These are phyloP conservation scores for Saxidomus purpurata DNA, from an alignment of 1,140 invertebrate species.

Conservation along the genomic window DNA sequence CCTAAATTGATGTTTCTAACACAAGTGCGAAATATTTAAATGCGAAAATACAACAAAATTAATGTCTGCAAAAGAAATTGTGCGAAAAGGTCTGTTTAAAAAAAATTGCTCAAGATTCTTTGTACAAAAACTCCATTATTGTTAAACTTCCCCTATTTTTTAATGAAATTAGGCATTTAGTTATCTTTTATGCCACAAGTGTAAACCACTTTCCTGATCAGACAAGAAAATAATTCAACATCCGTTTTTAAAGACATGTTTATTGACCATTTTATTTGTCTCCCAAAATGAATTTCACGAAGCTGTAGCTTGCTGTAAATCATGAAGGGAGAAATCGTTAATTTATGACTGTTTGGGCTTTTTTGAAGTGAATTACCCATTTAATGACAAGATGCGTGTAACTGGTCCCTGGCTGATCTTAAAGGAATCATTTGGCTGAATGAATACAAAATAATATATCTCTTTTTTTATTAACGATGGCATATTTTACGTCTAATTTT, in stretches of 20 bases:
- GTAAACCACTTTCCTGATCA: background rate
- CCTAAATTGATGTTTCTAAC: too few species aligned
- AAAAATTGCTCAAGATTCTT: too few species aligned
- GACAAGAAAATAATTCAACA: background rate
- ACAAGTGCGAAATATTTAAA: too few species aligned
- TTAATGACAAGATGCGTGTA: constrained; percentile 12
- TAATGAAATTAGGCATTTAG: too few species aligned
- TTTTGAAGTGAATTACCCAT: constrained; percentile 15
- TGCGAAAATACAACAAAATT: too few species aligned
- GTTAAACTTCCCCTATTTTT: too few species aligned
- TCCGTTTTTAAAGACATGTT: constrained; percentile 3
- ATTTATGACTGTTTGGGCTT: background rate
- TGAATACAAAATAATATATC: background rate
- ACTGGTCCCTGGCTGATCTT: constrained; percentile 21
- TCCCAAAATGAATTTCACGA: constrained; percentile 29
- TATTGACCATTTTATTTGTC: constrained; percentile 18
- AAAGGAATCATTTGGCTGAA: constrained; percentile 8
- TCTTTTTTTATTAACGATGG: too few species aligned
- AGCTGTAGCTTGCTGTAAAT: constrained; percentile 3
- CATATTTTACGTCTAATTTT: too few species aligned
- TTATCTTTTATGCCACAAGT: background rate
- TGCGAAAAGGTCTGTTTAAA: too few species aligned
- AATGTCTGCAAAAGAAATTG: too few species aligned
- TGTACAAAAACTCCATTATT: too few species aligned
- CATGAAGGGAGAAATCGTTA: background rate